Evolutionary conservation across 2,113 vertebrate species (phyloP).

Genomic region (Epinephelus moara): DNA sequence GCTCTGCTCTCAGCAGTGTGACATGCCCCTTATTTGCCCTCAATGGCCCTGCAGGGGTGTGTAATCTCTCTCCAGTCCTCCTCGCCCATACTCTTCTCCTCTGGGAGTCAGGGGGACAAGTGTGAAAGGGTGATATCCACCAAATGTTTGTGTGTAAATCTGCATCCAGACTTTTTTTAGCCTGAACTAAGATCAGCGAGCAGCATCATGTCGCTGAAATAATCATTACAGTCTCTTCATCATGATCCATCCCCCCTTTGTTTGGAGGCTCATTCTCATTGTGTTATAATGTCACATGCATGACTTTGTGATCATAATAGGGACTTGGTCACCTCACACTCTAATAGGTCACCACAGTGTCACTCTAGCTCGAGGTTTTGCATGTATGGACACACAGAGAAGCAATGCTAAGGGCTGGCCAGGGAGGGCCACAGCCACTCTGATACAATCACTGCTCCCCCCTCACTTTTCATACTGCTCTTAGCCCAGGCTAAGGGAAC

Average conservation of each 20-base stretch:
- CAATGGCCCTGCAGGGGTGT: constrained; percentile 31
- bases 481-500: too few species aligned
- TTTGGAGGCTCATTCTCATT: background rate
- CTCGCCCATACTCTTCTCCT: background rate
- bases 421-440: too few species aligned
- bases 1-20: constrained; percentile 54
- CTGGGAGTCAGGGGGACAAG: constrained; percentile 12
- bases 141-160: constrained; percentile 1
- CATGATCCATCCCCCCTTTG: background rate
- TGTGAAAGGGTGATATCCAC: constrained; percentile 5
- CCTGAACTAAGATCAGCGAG: background rate
- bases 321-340: background rate
- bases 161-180: background rate
- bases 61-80: constrained; percentile 46
- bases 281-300: background rate
- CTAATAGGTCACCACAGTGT: background rate
- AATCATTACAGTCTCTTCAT: background rate
- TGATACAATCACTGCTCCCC: too few species aligned
- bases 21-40: constrained; percentile 56
- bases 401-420: too few species aligned
- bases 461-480: too few species aligned
- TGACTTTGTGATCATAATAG: background rate
- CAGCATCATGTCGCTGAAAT: background rate
- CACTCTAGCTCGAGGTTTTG: background rate
- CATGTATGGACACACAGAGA: background rate